These are phyloP conservation scores for Triplophysa bombifrons DNA, from an alignment of 2,797 vertebrate genomes.

Conservation along the genomic window DNA sequence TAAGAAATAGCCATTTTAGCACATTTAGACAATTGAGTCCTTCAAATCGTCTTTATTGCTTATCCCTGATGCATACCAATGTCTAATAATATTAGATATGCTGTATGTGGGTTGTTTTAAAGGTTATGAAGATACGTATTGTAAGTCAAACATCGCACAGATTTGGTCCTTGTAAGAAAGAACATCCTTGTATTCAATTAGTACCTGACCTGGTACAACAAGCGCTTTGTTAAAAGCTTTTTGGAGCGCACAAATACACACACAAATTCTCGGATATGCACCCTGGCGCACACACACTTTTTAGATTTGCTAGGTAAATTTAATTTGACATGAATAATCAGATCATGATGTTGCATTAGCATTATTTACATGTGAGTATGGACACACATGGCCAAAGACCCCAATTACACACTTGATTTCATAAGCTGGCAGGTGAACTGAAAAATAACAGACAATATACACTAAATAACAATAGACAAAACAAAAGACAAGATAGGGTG, in stretches of 20 bases:
- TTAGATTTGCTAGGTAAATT: slow-evolving; percentile 26
- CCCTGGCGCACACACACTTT: not conserved
- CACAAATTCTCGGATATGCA: not conserved
- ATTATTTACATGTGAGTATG: slow-evolving; percentile 4
- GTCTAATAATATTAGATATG: no score
- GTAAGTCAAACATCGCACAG: not conserved
- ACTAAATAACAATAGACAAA: not conserved
- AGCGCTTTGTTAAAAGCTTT: not conserved
- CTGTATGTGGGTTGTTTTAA: no score
- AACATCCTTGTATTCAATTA: not conserved
- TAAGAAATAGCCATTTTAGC: no score
- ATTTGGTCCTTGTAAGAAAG: not conserved
- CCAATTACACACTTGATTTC: slow-evolving; percentile 2
- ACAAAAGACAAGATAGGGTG: not conserved
- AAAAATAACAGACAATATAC: slow-evolving; percentile 6
- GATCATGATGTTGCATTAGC: slow-evolving; percentile 38
- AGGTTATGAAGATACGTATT: not conserved
- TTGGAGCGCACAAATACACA: not conserved
- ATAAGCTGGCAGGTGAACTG: slow-evolving; percentile 31
- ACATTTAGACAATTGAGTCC: no score
- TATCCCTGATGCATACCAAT: not conserved
- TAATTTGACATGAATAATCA: slow-evolving; percentile 13
- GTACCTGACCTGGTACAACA: not conserved
- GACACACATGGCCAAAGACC: not conserved
- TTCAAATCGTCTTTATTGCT: not conserved